Evolutionary conservation across 2,888 invertebrate species (phyloP).

Genomic region (Thereva nobilitata): DNA sequence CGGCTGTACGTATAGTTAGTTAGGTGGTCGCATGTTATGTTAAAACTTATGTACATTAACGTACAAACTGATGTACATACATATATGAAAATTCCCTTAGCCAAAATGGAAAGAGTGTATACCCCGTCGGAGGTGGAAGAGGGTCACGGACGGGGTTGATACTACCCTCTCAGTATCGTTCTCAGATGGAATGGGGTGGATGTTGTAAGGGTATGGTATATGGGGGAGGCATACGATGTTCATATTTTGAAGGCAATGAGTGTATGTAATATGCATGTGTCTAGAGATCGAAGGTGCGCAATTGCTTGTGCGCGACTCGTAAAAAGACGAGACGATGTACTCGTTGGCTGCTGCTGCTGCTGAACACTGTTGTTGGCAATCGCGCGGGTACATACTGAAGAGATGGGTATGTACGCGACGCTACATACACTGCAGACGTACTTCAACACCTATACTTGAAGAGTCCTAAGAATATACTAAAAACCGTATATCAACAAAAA

Average conservation of each 20-base stretch:
- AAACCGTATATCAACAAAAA: not conserved
- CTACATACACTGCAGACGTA: constrained; percentile 23
- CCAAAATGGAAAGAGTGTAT: constrained; percentile 9
- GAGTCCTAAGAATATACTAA: constrained; percentile 11
- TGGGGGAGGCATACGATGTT: constrained; percentile 13
- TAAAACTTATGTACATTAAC: constrained; percentile 24
- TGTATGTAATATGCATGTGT: constrained; percentile 37
- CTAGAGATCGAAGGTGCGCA: constrained; percentile 47
- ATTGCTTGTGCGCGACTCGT: constrained; percentile 49
- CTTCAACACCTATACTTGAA: constrained; percentile 18
- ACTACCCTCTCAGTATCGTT: too few relatives aligned
- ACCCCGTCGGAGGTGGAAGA: too few relatives aligned
- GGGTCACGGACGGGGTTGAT: too few relatives aligned
- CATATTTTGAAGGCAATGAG: constrained; percentile 30
- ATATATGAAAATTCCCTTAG: constrained; percentile 34
- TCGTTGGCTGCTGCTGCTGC: constrained; percentile 8
- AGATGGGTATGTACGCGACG: constrained; percentile 13
- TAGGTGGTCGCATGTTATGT: constrained; percentile 6
- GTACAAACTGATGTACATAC: constrained; percentile 10
- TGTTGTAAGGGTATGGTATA: constrained; percentile 3
- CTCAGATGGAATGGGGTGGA: not conserved
- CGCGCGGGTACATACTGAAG: constrained; percentile 19
- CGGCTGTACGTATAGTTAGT: not conserved
- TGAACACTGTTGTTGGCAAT: constrained; percentile 18
- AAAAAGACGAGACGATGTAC: constrained; percentile 40